Evolutionary conservation across 2,797 vertebrate species (phyloP), one percentile per base, ranked within the genome.

Genomic region (Oreochromis grahami): DNA sequence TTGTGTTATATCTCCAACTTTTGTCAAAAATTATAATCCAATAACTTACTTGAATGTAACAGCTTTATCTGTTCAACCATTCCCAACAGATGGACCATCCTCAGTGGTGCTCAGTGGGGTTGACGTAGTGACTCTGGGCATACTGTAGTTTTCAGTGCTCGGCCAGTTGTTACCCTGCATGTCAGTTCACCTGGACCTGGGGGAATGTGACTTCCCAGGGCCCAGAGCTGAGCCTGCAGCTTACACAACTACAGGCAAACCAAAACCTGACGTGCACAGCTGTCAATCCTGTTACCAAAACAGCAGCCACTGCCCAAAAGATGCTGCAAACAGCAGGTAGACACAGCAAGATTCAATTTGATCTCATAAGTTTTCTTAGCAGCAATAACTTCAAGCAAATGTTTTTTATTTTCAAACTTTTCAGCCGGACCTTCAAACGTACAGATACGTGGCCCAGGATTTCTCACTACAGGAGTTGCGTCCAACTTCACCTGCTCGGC

Each of bases 131-230:
- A 24, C 24, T 24, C 24, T 24, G 24, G 24, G 24, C 24, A 24
- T 24, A 24, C 24, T 24, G 24, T 24, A 24, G 24, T 24, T 24
- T 24, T 24, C 24, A 24, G 24, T 24, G 24, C 21, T 80, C 38
- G 0, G 88, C 87, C 34, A 45, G 9, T 17, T 90, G 90, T 63
- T 78, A 38, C 55, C 86, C 88, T 0, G 1, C 38, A 5, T 92
- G 89, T 74, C 36, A 1, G 8, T 86, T 83, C 84, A 87, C 43
- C 80, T 92, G 89, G 91, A 85, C 58, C 55, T 2, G 45, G 9
- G 84, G 56, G 8, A 53, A 72, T 1, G 51, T 19, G 24, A 86
- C 51, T 51, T 78, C 51, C 17, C 5, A 48, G 9, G 89, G 88
- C 3, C 32, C 70, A 0, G 32, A 76, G 19, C 63, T 92, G 60